Evolutionary conservation across 2,113 vertebrate species (phyloP).

Genomic region (Irena cyanogastra): DNA sequence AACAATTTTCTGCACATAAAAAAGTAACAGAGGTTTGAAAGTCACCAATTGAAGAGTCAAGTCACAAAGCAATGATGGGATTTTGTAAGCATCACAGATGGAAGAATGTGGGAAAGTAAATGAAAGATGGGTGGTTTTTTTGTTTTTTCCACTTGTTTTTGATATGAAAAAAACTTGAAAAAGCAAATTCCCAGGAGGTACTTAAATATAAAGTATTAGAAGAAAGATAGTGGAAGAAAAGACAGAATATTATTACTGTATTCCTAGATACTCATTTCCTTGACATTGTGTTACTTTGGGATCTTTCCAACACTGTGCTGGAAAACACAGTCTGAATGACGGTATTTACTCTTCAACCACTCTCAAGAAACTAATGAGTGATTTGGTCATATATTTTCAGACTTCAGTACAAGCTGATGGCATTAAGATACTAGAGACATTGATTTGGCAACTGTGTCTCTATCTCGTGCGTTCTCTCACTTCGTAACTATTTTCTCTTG

Average conservation of each 20-base stretch:
- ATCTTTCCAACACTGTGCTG: neutral
- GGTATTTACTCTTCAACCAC: neutral
- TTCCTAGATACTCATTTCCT: neutral
- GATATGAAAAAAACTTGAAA: neutral
- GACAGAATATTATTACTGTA: neutral
- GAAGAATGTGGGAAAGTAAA: neutral
- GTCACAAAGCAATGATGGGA: neutral
- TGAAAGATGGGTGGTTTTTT: rapidly evolving
- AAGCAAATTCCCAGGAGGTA: neutral
- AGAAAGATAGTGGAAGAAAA: neutral
- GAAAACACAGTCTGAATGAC: neutral
- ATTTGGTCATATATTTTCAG: neutral
- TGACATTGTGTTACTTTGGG: neutral
- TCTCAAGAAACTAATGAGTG: neutral
- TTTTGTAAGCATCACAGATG: neutral
- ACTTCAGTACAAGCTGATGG: neutral
- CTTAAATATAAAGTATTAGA: neutral
- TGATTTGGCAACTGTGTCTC: neutral
- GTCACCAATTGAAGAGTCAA: neutral
- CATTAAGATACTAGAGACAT: neutral
- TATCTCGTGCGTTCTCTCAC: neutral
- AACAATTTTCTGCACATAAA: neutral
- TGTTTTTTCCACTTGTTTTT: neutral
- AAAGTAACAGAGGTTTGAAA: neutral
- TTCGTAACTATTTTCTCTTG: neutral